Conservation (phyloP, 2,113 vertebrate genomes). For the Chauna torquata region DNA sequence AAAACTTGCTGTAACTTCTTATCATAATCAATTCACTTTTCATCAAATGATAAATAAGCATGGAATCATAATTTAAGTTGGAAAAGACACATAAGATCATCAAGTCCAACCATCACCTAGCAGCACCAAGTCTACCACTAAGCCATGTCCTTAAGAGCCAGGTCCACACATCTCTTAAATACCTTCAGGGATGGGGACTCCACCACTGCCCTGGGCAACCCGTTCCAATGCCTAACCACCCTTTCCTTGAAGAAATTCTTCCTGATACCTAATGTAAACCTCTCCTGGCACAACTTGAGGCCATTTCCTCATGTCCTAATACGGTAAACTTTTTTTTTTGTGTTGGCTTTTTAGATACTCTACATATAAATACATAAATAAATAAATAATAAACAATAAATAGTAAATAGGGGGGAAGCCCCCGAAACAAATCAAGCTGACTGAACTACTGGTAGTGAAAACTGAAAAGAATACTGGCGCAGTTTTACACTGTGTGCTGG, state of each 20-base stretch:
- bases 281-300: neutral
- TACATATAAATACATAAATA: rapidly evolving
- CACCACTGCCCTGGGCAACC: neutral
- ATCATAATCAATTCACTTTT: neutral
- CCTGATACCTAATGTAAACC: neutral
- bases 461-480: neutral
- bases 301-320: neutral
- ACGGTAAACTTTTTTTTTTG: neutral
- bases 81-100: neutral
- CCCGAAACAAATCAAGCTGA: neutral
- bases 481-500: neutral
- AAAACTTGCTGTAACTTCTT: neutral
- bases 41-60: neutral
- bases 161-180: neutral
- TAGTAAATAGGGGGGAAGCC: neutral
- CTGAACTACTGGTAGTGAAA: neutral
- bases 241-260: neutral
- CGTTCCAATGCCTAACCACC: neutral
- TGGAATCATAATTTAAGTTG: neutral
- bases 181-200: neutral
- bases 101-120: neutral
- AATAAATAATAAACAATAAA: too few relatives aligned
- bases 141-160: neutral
- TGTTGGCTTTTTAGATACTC: neutral
- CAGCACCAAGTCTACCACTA: neutral